Evolutionary conservation across 2,888 invertebrate species (phyloP), one percentile per base, ranked within the genome.

Genomic region (Leptothorax acervorum): DNA sequence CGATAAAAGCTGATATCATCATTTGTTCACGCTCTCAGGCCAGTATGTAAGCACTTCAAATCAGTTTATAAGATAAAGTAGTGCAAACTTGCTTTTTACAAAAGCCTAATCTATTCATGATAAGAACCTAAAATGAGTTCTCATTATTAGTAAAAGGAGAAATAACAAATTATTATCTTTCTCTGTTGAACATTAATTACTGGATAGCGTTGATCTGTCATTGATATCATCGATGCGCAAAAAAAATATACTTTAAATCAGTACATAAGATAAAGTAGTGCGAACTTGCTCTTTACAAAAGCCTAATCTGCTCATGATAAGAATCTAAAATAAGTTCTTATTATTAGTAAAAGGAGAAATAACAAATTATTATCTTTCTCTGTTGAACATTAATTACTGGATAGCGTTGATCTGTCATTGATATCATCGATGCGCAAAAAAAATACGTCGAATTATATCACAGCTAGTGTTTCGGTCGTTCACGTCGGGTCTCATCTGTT

Each of bases 311-410:
- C 18, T 71, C 12, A 48, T 28, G 71, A 71, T 60, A 57, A 60
- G 6, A 35, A 57, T 23, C 5, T 23, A 5, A 39, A 60, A 60
- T 23, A 8, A 60, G 35, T 6, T 4, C 66, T 76, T 28, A 23
- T 23, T 23, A 23, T 39, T 53, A 15, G 28, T 70, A 71, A 70
- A 12, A 55, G 8, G 18, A 39, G 3, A 71, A 39, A 60, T 42
- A 71, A 79, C 15, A n/a, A 57, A 78, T 60, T 23, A 48, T 79
- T 60, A 73, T 79, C 57, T 79, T 3, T 75, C 12, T n/a, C n/a
- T 5, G 6, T 78, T 48, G 11, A 6, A 79, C 18, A 3, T 73
- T 81, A 60, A 73, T 70, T 71, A 31, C 12, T 42, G 15, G 1
- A 45, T 66, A 23, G 4, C 1, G 18, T 68, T n/a, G 11, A 66